Evolutionary conservation across 92 coral and sea anemone genomes (phyloP).

Genomic region (Zoanthus gigantus): DNA sequence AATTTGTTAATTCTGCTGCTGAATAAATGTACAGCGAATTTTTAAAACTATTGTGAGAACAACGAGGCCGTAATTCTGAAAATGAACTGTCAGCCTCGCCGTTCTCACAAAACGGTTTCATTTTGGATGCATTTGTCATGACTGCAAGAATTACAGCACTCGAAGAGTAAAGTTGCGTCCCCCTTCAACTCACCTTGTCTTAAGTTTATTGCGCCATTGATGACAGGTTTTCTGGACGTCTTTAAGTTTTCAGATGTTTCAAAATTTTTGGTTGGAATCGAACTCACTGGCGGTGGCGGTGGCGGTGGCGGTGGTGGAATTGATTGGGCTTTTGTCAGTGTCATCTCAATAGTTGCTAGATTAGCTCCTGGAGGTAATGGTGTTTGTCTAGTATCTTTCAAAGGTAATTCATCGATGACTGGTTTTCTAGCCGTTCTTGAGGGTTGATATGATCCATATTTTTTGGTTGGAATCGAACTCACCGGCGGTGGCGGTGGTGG

Average conservation of each 20-base stretch:
- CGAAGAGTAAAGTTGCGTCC: too few species aligned
- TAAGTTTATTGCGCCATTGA: background rate
- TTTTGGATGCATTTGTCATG: too few species aligned
- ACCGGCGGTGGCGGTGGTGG: constrained; percentile 11
- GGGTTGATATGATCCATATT: background rate
- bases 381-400: background rate
- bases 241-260: background rate
- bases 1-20: too few species aligned
- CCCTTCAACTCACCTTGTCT: background rate
- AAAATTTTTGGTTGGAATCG: background rate
- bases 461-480: constrained; percentile 11
- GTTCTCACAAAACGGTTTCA: too few species aligned
- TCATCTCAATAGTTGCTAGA: background rate
- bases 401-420: background rate
- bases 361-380: background rate
- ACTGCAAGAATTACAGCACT: too few species aligned
- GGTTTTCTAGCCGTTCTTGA: too few species aligned
- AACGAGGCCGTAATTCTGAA: too few species aligned
- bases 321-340: background rate
- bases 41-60: too few species aligned
- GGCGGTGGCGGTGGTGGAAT: constrained; percentile 18
- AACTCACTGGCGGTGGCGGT: constrained; percentile 20
- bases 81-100: too few species aligned
- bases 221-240: background rate
- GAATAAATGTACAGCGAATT: too few species aligned